Conservation (phyloP, 2,888 invertebrate genomes). For the Erpobdella octoculata region DNA sequence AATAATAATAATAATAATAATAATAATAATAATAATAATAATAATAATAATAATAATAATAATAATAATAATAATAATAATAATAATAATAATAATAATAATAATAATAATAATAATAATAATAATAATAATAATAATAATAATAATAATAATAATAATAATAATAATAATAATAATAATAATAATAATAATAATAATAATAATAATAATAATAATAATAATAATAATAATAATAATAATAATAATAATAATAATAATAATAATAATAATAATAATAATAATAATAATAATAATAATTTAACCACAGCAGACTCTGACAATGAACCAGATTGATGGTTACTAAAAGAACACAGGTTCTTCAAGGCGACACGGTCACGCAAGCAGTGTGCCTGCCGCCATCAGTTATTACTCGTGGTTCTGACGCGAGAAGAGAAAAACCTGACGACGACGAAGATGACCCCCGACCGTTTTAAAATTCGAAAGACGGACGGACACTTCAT, state of each 20-base stretch:
- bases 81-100: too few species aligned
- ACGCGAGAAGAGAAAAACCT: too few species aligned
- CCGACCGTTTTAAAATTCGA: too few species aligned
- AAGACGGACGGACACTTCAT: too few species aligned
- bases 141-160: not conserved
- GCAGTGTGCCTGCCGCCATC: not conserved
- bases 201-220: not conserved
- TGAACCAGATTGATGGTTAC: not conserved
- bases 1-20: too few species aligned
- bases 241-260: not conserved
- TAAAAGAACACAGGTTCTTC: not conserved
- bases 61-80: too few species aligned
- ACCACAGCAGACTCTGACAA: not conserved
- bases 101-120: not conserved
- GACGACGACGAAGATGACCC: too few species aligned
- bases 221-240: not conserved
- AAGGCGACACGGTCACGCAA: not conserved
- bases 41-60: too few species aligned
- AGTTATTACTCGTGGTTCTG: not conserved
- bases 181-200: not conserved
- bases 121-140: not conserved
- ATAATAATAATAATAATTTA: not conserved
- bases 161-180: not conserved
- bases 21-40: too few species aligned
- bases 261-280: not conserved